phyloP scores from a whole-genome alignment of 2,888 invertebrate species.

The Drosophila setosimentum region DNA sequence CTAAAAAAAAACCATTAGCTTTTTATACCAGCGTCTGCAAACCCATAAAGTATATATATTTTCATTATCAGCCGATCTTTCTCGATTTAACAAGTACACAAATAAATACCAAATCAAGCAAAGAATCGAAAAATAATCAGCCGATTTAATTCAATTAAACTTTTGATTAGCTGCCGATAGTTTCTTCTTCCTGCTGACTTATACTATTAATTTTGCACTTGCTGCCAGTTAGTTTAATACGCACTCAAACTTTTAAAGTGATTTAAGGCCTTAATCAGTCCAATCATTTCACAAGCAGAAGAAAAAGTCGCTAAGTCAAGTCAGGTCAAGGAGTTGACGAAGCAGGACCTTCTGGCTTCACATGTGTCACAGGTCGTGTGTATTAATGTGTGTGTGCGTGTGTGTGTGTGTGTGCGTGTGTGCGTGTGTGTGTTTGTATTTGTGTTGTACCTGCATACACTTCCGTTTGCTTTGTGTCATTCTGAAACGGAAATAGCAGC shows the following conservation, averaged over 20 bases:
- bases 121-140: not conserved
- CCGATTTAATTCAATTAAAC: not conserved
- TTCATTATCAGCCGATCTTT: not conserved
- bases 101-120: not conserved
- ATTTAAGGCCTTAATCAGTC: not conserved
- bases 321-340: not conserved
- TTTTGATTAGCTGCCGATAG: not conserved
- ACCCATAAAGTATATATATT: not conserved
- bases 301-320: constrained; percentile 17
- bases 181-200: not conserved
- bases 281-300: constrained; percentile 6
- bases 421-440: not conserved
- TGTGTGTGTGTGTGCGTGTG: not conserved
- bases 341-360: not conserved
- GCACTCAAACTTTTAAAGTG: not conserved
- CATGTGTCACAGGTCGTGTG: not conserved
- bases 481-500: constrained; percentile 67
- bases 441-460: constrained; percentile 39
- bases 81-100: not conserved
- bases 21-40: not conserved
- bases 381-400: not conserved
- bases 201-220: not conserved
- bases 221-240: not conserved
- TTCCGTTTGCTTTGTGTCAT: constrained; percentile 65
- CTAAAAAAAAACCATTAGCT: not conserved